phyloP scores from a whole-genome alignment of 2,113 vertebrate genomes.

The Lipophrys pholis region DNA sequence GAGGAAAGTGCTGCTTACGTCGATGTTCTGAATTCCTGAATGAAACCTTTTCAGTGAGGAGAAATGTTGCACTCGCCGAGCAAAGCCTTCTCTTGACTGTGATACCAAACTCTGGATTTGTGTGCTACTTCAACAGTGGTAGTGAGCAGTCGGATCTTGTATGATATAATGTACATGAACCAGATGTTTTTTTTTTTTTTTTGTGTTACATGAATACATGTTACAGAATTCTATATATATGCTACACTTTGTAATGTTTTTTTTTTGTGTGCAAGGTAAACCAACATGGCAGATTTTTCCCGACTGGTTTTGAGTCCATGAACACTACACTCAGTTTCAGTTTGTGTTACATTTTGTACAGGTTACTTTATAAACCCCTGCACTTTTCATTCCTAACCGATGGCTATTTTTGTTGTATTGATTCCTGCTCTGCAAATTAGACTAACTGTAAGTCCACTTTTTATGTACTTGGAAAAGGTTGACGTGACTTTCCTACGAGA shows the following conservation, averaged over 20 bases:
- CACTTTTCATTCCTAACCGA: no score
- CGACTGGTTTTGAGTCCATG: background rate
- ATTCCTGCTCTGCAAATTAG: background rate
- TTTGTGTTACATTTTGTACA: background rate
- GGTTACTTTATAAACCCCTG: no score
- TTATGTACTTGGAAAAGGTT: background rate
- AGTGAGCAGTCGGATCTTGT: constrained; percentile 48
- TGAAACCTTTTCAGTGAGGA: constrained; percentile 23
- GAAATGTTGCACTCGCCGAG: constrained; percentile 58
- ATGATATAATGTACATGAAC: constrained; percentile 53
- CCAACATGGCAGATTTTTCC: no score
- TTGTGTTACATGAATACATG: constrained; percentile 61
- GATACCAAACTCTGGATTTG: constrained; percentile 26
- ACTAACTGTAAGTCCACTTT: background rate
- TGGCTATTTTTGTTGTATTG: background rate
- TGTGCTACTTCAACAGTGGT: constrained; percentile 50
- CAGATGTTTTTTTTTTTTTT: constrained; percentile 17
- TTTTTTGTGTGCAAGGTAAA: constrained; percentile 43
- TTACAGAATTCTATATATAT: constrained; percentile 39
- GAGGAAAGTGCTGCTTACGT: constrained; percentile 43
- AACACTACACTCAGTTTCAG: no score
- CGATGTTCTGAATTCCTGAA: constrained; percentile 19
- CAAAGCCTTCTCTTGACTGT: constrained; percentile 63
- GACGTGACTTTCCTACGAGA: background rate
- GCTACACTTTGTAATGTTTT: constrained; percentile 32